Base-by-base conservation (phyloP, 2,888 invertebrate genomes). In the Luperina nickerlii region DNA sequence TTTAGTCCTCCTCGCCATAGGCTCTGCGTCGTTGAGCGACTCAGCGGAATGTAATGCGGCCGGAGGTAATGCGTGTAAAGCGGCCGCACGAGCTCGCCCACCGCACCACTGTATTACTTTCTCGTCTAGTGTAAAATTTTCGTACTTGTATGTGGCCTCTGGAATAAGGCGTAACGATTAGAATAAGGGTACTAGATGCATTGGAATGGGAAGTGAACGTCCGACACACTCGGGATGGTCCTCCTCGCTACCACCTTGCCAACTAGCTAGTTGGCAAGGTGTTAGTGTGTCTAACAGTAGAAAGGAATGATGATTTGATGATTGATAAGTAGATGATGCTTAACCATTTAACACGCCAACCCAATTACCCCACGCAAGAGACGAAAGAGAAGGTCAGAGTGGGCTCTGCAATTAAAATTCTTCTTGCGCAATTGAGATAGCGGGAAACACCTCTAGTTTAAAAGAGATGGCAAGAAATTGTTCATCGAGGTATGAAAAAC, bases 1-100 rank as follows among this genome's bases (percentile, higher is more conserved):
- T 93, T 99, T 99, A 15, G 99, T 99, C 88, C 99, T 97, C 9
- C 98, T 97, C 0, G 99, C 99, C 97, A 99, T 98, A 0, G 99
- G 99, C 88, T 99, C 99, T 18, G 98, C 98, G 86, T 99, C 98
- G 18, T 96, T 96, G 38, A 97, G 92, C 1, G 97, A 97, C 78
- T 96, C 96, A 0, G 95, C 95, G 1, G 96, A 96, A 7, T 96
- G 96, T 20, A 95, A 92, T 78, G 96, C 95, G 20, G 96, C 94
- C 20, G 95, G 94, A 2, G 96, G 95, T 71, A 94, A 77, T 48
- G 93, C 87, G 45, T 91, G 93, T 85, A 95, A 79, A 67, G 95
- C 91, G 85, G 88, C 74, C 83, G 93, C 89, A 92, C 87, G 86
- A 91, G 91, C 90, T 87, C 96, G 85, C 87, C 83, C 92, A 24